Percentiles rank a stretch among this genome's conserved stretches.
These are phyloP conservation scores for Brachypodius melanocephalos DNA, from an alignment of 2,113 vertebrate species.

Conservation along the genomic window DNA sequence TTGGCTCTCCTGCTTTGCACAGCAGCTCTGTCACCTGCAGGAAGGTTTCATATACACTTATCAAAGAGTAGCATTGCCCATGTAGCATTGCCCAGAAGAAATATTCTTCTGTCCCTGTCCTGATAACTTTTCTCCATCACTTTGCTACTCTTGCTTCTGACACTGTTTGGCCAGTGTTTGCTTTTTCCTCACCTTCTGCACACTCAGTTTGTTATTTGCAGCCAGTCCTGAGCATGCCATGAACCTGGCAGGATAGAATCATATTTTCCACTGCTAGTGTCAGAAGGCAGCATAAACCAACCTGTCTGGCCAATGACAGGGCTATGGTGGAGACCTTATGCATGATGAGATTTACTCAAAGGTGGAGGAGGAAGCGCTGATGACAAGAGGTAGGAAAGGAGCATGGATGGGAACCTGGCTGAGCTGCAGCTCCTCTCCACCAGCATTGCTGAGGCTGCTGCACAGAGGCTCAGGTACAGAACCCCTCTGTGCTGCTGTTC, in stretches of 20 bases:
- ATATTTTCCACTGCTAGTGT: background rate
- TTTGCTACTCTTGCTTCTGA: background rate
- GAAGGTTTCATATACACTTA: background rate
- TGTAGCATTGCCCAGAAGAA: background rate
- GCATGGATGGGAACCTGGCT: rapidly evolving
- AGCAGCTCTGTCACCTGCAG: background rate
- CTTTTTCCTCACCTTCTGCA: background rate
- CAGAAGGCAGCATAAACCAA: background rate
- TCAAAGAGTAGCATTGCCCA: background rate
- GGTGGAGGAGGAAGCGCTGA: background rate
- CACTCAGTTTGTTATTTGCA: background rate
- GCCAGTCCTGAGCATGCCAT: background rate
- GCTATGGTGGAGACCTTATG: background rate
- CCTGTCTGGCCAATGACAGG: background rate
- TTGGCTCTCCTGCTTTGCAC: background rate
- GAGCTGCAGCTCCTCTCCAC: background rate
- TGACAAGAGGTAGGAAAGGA: background rate
- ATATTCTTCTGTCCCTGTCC: background rate
- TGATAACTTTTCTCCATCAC: background rate
- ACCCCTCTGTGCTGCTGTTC: background rate
- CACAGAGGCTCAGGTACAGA: background rate
- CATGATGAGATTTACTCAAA: background rate
- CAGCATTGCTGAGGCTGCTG: background rate
- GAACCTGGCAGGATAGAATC: background rate
- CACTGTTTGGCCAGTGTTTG: background rate